Conservation (phyloP, 2,113 vertebrate genomes). For the Scopus umbretta region DNA sequence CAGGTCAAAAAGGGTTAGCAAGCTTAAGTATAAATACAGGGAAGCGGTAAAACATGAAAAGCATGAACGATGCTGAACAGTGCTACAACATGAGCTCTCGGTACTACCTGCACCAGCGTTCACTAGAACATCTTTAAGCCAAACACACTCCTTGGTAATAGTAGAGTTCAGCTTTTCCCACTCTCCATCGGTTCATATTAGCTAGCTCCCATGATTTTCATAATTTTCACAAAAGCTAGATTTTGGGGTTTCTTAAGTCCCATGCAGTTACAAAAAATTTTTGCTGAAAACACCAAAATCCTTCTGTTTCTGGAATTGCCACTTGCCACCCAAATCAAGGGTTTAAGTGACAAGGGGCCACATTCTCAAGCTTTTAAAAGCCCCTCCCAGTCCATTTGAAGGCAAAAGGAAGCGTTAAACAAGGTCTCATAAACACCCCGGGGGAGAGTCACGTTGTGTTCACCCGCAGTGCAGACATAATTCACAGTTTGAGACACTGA, state of each 20-base stretch:
- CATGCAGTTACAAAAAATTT: accelerated
- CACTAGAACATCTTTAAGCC: not conserved
- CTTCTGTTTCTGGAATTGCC: not conserved
- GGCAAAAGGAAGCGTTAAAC: not conserved
- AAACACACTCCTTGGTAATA: not conserved
- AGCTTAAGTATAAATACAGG: not conserved
- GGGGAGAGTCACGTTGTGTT: not conserved
- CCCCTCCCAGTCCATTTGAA: not conserved
- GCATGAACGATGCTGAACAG: not conserved
- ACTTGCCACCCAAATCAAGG: not conserved
- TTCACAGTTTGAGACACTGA: not conserved
- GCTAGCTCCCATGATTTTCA: not conserved
- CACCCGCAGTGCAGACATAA: not conserved
- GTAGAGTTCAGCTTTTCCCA: not conserved
- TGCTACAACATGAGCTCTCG: not conserved
- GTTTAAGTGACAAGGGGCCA: not conserved
- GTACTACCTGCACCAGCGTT: accelerated
- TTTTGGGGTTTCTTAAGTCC: not conserved
- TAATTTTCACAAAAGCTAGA: not conserved
- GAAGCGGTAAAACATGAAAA: not conserved
- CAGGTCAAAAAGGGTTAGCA: not conserved
- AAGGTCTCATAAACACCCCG: not conserved
- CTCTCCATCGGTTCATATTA: not conserved
- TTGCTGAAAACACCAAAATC: not conserved
- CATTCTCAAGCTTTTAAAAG: not conserved